phyloP scores from a whole-genome alignment of 2,888 invertebrate species.

The Agrochola circellaris region DNA sequence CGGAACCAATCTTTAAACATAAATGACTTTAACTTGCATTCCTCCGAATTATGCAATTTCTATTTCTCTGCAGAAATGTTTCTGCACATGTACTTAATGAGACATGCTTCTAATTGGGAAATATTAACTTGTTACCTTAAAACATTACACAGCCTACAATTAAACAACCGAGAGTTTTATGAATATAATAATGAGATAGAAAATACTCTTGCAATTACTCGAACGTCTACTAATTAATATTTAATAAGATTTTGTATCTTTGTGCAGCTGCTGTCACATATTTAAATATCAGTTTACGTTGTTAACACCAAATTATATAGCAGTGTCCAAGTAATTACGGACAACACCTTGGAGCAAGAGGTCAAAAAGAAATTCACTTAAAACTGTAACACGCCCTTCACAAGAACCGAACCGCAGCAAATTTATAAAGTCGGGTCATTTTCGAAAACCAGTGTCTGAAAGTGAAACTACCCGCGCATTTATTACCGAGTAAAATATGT shows the following conservation, averaged over 20 bases:
- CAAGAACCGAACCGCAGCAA: conserved; percentile 80
- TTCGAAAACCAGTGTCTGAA: conserved; percentile 90
- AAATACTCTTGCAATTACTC: conserved; percentile 12
- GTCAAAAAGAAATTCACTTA: conserved; percentile 91
- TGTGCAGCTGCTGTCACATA: conserved; percentile 68
- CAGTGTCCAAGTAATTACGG: conserved; percentile 84
- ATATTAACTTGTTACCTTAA: conserved; percentile 22
- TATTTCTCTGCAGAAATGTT: conserved; percentile 16
- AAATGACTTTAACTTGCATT: background rate
- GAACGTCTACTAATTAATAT: conserved; percentile 42
- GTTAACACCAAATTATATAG: conserved; percentile 87
- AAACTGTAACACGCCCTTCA: conserved; percentile 90
- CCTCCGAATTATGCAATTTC: background rate
- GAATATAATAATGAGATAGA: conserved; percentile 20
- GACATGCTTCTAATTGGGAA: conserved; percentile 14
- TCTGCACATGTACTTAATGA: conserved; percentile 1
- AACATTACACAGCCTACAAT: conserved; percentile 1
- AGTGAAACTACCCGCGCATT: conserved; percentile 90
- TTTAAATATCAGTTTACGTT: conserved; percentile 86
- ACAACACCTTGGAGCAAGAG: conserved; percentile 89
- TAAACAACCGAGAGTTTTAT: background rate
- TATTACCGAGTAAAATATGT: conserved; percentile 90
- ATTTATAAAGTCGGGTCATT: conserved; percentile 89
- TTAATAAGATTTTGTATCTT: conserved; percentile 60
- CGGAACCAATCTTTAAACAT: conserved; percentile 10